Evolutionary conservation across 2,888 invertebrate species (phyloP).

Genomic region (Cecidostiba fungosa): DNA sequence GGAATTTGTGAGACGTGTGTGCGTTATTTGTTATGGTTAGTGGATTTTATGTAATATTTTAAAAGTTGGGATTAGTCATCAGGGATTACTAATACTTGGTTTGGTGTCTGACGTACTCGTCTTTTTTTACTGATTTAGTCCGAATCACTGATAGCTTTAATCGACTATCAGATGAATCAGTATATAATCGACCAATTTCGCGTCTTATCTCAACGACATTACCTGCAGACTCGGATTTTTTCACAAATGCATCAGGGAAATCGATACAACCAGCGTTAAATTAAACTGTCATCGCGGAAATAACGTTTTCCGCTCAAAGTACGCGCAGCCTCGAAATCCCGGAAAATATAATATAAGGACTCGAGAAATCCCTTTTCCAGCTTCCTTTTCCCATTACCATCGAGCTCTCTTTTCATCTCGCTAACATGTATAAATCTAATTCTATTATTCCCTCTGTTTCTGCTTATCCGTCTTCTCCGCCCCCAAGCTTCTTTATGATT

Average conservation of each 20-base stretch:
- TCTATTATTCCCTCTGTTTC: conserved; percentile 58
- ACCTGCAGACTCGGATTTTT: background rate
- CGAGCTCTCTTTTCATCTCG: conserved; percentile 44
- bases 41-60: no score
- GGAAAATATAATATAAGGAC: background rate
- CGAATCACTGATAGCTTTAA: no score
- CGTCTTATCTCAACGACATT: no score
- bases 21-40: no score
- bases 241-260: background rate
- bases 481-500: conserved; percentile 50
- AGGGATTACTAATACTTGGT: no score
- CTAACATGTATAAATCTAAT: conserved; percentile 50
- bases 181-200: no score
- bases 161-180: no score
- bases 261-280: background rate
- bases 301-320: conserved; percentile 1
- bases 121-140: no score
- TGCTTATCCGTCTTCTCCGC: conserved; percentile 1
- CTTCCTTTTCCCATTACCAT: conserved; percentile 47
- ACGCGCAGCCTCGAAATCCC: background rate
- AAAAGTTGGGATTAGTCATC: no score
- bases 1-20: background rate
- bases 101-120: no score
- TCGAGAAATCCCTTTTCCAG: conserved; percentile 36
- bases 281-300: conserved; percentile 21